Conservation (phyloP, 2,888 invertebrate genomes). For the Stenichneumon culpator region DNA sequence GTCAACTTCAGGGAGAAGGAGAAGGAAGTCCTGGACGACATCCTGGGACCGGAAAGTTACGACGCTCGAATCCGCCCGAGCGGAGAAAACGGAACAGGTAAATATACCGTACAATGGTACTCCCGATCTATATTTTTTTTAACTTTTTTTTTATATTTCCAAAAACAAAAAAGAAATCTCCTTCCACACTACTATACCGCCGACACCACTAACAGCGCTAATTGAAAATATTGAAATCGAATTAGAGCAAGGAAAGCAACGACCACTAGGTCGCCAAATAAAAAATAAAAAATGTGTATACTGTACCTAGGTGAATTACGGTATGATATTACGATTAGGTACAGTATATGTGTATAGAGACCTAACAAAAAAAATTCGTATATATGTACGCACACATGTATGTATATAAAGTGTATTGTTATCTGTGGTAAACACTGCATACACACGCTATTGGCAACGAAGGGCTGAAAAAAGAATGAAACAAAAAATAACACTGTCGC, state of each 20-base stretch:
- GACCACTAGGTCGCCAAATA: neutral
- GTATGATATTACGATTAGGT: neutral
- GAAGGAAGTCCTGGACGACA: conserved; percentile 97
- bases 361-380: neutral
- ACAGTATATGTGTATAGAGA: neutral
- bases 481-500: neutral
- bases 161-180: conserved; percentile 28
- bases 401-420: neutral
- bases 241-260: neutral
- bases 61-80: conserved; percentile 97
- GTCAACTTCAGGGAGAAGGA: conserved; percentile 97
- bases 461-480: neutral
- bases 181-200: conserved; percentile 34
- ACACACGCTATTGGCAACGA: neutral
- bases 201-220: conserved; percentile 26
- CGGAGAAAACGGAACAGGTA: conserved; percentile 97
- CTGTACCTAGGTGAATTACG: conserved; percentile 27
- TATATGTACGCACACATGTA: neutral
- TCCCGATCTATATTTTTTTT: conserved; percentile 31
- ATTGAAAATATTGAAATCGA: conserved; percentile 18
- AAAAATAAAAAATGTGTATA: neutral
- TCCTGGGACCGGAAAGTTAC: conserved; percentile 95
- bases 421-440: neutral
- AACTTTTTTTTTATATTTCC: conserved; percentile 26
- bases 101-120: conserved; percentile 81